phyloP scores from a whole-genome alignment of 2,113 vertebrate species.

The Theristicus caerulescens region DNA sequence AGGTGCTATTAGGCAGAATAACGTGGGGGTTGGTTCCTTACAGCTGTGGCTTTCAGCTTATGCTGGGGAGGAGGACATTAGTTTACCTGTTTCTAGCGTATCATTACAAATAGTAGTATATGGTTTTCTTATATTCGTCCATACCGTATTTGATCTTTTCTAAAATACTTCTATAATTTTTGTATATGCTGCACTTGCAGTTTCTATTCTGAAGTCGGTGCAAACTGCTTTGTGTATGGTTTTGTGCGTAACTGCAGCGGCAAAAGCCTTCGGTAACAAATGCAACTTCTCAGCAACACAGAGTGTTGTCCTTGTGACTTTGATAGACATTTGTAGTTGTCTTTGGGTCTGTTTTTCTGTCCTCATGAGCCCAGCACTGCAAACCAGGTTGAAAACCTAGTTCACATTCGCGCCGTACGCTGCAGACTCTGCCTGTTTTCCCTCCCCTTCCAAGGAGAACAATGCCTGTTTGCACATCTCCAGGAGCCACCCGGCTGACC shows the following conservation, averaged over 20 bases:
- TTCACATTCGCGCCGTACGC: background rate
- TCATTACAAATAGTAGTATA: background rate
- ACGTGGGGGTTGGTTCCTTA: background rate
- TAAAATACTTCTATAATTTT: background rate
- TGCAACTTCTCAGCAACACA: accelerated
- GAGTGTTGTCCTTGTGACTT: background rate
- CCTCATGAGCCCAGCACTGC: background rate
- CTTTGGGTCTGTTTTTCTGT: background rate
- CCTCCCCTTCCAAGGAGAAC: background rate
- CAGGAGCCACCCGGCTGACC: background rate
- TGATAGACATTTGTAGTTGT: accelerated
- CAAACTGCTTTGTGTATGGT: background rate
- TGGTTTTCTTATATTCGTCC: background rate
- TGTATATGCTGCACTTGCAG: background rate
- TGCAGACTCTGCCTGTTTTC: background rate
- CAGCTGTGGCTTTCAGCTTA: accelerated
- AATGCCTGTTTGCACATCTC: background rate
- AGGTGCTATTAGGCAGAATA: background rate
- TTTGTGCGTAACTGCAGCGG: background rate
- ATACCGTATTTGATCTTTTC: accelerated
- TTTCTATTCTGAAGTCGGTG: background rate
- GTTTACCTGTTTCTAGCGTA: background rate
- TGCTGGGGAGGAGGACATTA: background rate
- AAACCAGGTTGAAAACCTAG: background rate
- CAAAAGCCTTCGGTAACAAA: background rate